Evolutionary conservation across 1,140 invertebrate species (phyloP), one percentile per base, ranked within the genome.

Genomic region (Neoseiulus cucumeris): DNA sequence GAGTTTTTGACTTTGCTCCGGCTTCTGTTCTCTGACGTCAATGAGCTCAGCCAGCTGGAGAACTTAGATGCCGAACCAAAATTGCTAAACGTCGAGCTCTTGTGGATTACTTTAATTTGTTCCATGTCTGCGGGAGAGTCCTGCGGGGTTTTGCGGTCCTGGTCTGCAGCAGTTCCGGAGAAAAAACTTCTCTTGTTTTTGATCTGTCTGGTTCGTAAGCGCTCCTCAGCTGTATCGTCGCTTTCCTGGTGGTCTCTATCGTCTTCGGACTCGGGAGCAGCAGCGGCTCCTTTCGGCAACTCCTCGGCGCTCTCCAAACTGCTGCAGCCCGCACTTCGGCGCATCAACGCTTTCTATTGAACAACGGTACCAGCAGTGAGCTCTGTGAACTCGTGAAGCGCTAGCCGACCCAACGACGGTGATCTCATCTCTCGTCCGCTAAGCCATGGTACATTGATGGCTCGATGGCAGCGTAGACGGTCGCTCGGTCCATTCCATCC

Each of bases 21-120:
- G 22, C 72, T 67, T 39, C 75, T 68, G 68, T 44, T 76, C 73
- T 64, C 76, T 74, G 44, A 79, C 70, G 44, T 74, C 73, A 70
- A 79, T 78, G 78, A 78, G 79, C 66, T 72, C 73, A 22, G 75
- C 76, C 55, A 79, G 70, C 70, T 78, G 76, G 64, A 72, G 77
- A 73, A 70, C 74, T 59, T 59, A 12, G 51, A 59, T 9, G 51
- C 51, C 22, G 51, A 59, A 68, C 73, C 70, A 67, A 79, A 78
- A 22, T 76, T 76, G 68, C 75, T 77, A 68, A 79, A 79, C 39
- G 78, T 79, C 65, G 72, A 76, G 69, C 78, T 79, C 69, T 79
- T 79, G 66, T 78, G 77, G 22, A 59, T 59, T 9, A 59, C 51
- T 33, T 59, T 59, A 29, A 59, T 17, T 9, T 59, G 51, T 20